Percentiles rank a stretch among this genome's conserved stretches.
phyloP scores from a whole-genome alignment of 1,140 invertebrate species.

The Ruditapes philippinarum region DNA sequence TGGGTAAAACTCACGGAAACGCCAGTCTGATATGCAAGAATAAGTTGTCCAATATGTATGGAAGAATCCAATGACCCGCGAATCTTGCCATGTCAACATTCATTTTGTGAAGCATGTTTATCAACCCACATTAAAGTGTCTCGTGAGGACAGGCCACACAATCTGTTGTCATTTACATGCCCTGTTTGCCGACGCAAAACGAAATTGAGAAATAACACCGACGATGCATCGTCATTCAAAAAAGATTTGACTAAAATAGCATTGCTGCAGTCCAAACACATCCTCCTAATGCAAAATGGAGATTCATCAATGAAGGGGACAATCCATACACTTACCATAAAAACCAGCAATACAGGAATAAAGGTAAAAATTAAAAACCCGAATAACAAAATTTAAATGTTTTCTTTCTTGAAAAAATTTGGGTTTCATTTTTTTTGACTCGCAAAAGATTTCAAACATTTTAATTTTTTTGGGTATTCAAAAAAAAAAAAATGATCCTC shows the following conservation, averaged over 20 bases:
- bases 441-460: no score
- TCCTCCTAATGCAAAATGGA: not conserved
- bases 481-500: no score
- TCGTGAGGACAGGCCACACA: not conserved
- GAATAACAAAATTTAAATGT: no score
- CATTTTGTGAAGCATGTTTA: conserved; percentile 12
- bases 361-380: no score
- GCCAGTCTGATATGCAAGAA: no score
- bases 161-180: not conserved
- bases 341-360: no score
- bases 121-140: not conserved
- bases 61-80: conserved; percentile 2
- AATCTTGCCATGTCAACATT: conserved; percentile 25
- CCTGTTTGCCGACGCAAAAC: conserved; percentile 19
- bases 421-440: no score
- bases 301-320: no score
- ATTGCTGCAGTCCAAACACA: not conserved
- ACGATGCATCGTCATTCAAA: not conserved
- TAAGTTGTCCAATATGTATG: conserved; percentile 27
- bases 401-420: no score
- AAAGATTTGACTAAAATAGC: not conserved
- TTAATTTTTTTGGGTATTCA: no score
- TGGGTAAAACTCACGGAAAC: no score
- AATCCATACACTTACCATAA: no score
- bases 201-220: not conserved